Evolutionary conservation across 2,888 invertebrate species (phyloP), one percentile per base, ranked within the genome.

Genomic region (Caenorhabditis becei): DNA sequence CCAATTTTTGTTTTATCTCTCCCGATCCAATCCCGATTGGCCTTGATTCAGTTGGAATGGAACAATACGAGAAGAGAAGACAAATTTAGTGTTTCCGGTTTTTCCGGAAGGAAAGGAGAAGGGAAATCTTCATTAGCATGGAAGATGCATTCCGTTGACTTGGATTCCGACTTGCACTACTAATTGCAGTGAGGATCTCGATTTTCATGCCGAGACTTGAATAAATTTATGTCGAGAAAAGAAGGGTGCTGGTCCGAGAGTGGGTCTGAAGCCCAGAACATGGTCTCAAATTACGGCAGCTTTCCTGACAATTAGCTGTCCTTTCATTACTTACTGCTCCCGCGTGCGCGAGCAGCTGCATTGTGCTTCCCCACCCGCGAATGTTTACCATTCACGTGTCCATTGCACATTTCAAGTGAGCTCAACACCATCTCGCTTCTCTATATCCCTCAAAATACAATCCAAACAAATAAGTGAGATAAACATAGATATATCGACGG

Each of bases 341-440:
- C 67, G 63, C 26, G 51, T 70, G 70, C 70, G 70, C 70, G 69
- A 67, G 69, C 77, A 77, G 77, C 77, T 77, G 77, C 69, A 77
- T 69, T 62, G 69, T 69, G 66, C 49, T 35, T 41, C 44, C 41
- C 63, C 28, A 41, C 14, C 14, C 58, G 32, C 47, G 18, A 67
- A 67, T 79, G 79, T 79, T 79, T 79, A 79, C 79, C 62, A 79
- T 79, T 79, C 66, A 72, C 79, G 79, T 79, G 79, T 79, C 70
- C 71, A 77, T 77, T 77, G 63, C 70, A 67, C 67, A 61, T 75
- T 75, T 75, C 75, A 63, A 77, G 77, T 54, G 67, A 58, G 71
- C 71, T 71, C 65, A 78, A 66, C 65, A 71, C 65, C 75, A 75
- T 75, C 63, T 58, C 72, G 26, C 65, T 23, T 61, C 61, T 24